Evolutionary conservation across 2,113 vertebrate genomes (phyloP), one percentile per base, ranked within the genome.

Genomic region (Amazona vittata): DNA sequence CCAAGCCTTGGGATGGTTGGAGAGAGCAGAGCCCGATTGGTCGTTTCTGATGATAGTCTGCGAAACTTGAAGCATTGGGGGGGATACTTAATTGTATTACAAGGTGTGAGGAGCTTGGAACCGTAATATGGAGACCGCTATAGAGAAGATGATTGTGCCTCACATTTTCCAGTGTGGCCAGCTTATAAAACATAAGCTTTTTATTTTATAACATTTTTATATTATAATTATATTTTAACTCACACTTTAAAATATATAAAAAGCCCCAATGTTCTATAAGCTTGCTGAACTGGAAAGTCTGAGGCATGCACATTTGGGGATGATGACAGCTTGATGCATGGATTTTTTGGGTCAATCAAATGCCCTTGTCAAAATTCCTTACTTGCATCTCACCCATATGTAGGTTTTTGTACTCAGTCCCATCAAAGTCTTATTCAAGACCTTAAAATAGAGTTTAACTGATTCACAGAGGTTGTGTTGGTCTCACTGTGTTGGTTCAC

Each of bases 251-350:
- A 68, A 78, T 65, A 37, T 68, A 94, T 91, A 73, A 89, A 84
- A 90, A 84, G 37, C 69, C 31, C 50, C 60, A 75, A 86, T 62
- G 62, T 92, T 96, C 86, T 96, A 14, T 87, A 94, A 89, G 86
- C 77, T 86, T 41, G 71, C 89, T 93, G 93, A 94, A 91, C 94
- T 97, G 96, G 95, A 97, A 96, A 96, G 89, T 96, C 82, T 96
- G 96, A 97, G 80, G 89, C 74, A 41, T 65, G 69, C 44, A 59
- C 89, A 4, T 86, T 96, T 73, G 77, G 74, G 22, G 74, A 84
- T 86, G 94, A 86, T 94, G 95, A 95, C 89, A 92, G 91, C 62
- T 95, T 93, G 95, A 94, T 93, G 91, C 93, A 94, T 92, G 85
- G 70, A 67, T 82, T 89, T 96, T 95, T 74, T 11, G 65, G 83